Evolutionary conservation across 2,797 vertebrate genomes (phyloP).

Genomic region (Macropus fuliginosus): DNA sequence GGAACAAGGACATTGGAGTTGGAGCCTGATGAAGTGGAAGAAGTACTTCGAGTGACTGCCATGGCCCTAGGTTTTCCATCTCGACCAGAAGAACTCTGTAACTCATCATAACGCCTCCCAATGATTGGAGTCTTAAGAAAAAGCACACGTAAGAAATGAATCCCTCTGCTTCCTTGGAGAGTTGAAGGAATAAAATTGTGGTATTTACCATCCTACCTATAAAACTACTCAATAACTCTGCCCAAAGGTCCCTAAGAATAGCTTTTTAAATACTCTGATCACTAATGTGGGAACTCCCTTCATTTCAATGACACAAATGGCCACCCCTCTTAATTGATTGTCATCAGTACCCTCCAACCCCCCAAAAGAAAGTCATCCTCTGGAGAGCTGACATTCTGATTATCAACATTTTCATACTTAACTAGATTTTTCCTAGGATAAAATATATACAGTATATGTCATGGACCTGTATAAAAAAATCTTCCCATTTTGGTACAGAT

Average conservation of each 20-base stretch:
- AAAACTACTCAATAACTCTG: not conserved
- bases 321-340: not conserved
- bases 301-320: not conserved
- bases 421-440: not conserved
- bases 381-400: not conserved
- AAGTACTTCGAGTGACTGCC: conserved; percentile 96
- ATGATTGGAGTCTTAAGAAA: conserved; percentile 93
- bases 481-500: not conserved
- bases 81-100: conserved; percentile 92
- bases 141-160: conserved; percentile 21
- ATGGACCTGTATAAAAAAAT: not conserved
- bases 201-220: not conserved
- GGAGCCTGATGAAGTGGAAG: conserved; percentile 97
- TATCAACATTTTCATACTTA: not conserved
- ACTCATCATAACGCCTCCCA: conserved; percentile 94
- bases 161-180: not conserved
- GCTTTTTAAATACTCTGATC: not conserved
- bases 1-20: conserved; percentile 98
- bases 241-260: conserved; percentile 3
- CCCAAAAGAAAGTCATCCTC: not conserved
- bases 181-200: not conserved
- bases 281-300: not conserved
- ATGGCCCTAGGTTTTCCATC: conserved; percentile 94
- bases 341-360: not conserved
- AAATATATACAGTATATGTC: not conserved